Evolutionary conservation across 1,140 invertebrate genomes (phyloP), one percentile per base, ranked within the genome.

Genomic region (Drosophila pectinifera): DNA sequence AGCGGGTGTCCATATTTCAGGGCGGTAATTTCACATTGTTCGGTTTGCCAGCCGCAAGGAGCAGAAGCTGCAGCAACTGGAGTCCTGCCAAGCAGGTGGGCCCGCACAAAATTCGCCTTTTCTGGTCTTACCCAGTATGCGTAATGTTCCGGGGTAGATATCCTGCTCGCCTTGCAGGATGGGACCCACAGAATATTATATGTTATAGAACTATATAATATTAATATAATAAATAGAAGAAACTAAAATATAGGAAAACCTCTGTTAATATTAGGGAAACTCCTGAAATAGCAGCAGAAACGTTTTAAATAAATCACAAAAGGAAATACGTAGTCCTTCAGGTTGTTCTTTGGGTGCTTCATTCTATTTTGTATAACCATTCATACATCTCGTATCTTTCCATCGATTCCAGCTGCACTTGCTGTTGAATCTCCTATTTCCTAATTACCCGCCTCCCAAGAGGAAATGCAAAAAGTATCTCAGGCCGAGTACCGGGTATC

Each of bases 21-120:
- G 67, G 64, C 83, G 75, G 79, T 88, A 86, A 88, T 86, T 83
- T 88, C 65, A 79, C 74, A 82, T 89, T 86, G 83, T 88, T 83
- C 75, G 74, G 51, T 57, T 64, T 56, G 65, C 73, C 72, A 49
- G 39, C 56, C 41, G 41, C 28, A 49, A 16, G 39, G n/a, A 20
- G 16, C 63, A 56, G 51, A n/a, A 28, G 24, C 55, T 72, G 39
- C 39, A 54, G 46, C 39, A 73, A 63, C 58, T 54, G 72, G 45
- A 65, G 59, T 16, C 72, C 72, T 75, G 61, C 72, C 59, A 75
- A 55, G 68, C 77, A 79, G 77, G 69, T 74, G 73, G 68, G 64
- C 73, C 62, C 67, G 16, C 39, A 62, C 28, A 36, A 59, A 31
- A 67, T 57, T 68, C 68, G 55, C 45, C 51, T 64, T 68, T 68